phyloP scores from a whole-genome alignment of 2,888 invertebrate genomes.

The Hipparchia sbordonii region DNA sequence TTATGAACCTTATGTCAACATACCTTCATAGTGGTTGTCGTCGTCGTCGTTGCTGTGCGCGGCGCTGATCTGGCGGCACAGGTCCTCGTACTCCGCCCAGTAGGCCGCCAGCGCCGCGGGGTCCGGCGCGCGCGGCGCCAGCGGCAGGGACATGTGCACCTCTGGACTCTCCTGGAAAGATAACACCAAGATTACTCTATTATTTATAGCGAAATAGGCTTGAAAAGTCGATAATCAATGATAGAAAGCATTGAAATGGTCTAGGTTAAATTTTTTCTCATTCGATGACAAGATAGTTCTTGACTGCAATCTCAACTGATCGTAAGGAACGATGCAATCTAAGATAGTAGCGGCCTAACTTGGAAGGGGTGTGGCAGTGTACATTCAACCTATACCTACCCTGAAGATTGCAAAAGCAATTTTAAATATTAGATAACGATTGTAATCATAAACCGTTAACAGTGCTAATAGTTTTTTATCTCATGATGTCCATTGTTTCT shows the following conservation, averaged over 20 bases:
- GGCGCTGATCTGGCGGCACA: slow-evolving; percentile 83
- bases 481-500: background rate
- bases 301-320: no score
- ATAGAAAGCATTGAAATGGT: no score
- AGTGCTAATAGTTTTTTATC: slow-evolving; percentile 5
- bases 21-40: slow-evolving; percentile 84
- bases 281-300: no score
- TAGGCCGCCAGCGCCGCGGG: slow-evolving; percentile 84
- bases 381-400: no score
- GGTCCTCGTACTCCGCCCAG: slow-evolving; percentile 86
- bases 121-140: slow-evolving; percentile 69
- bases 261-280: no score
- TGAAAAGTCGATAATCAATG: no score
- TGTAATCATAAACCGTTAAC: slow-evolving; percentile 1
- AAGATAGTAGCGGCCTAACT: no score
- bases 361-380: no score
- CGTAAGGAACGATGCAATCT: no score
- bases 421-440: slow-evolving; percentile 3
- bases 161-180: slow-evolving; percentile 70
- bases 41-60: slow-evolving; percentile 80
- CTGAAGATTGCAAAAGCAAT: slow-evolving; percentile 6
- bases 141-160: slow-evolving; percentile 68
- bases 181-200: background rate
- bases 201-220: no score
- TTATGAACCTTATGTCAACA: slow-evolving; percentile 24